A percentile compares a stretch with the other conserved stretches of the same genome.
Conservation (phyloP, 2,113 vertebrate species). For the Phylloscopus trochilus region DNA sequence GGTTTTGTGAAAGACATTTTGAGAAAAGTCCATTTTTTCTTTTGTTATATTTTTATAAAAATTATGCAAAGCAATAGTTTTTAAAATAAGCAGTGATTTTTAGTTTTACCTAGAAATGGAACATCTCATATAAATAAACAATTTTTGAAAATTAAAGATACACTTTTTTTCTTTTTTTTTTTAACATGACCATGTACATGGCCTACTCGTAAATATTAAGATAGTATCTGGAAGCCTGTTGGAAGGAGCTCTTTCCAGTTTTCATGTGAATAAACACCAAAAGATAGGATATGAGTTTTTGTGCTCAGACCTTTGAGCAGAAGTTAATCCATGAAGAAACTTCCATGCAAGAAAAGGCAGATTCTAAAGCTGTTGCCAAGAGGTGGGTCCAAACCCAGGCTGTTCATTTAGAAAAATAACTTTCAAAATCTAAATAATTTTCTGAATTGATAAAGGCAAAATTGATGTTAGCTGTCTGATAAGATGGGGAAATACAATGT, state of each 20-base stretch:
- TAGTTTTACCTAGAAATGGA: neutral
- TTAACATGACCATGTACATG: too few relatives aligned
- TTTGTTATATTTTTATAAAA: neutral
- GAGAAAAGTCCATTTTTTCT: fast-evolving
- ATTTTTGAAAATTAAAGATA: neutral
- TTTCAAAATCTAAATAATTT: neutral
- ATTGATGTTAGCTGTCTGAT: neutral
- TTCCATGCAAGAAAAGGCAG: neutral
- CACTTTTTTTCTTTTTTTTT: neutral
- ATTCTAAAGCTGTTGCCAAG: neutral
- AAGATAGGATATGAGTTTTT: neutral
- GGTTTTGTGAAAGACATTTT: neutral
- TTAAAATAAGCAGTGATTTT: neutral
- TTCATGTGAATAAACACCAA: neutral
- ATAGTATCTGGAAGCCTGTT: neutral
- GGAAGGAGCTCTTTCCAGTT: neutral
- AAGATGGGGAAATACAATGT: neutral
- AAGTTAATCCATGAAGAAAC: neutral
- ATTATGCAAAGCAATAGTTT: neutral
- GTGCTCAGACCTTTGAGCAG: neutral
- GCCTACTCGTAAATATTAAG: neutral
- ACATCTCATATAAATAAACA: neutral
- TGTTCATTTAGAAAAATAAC: neutral
- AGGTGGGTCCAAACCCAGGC: neutral
- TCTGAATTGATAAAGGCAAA: neutral